Evolutionary conservation across 2,113 vertebrate genomes (phyloP).

Genomic region (Aspidoscelis tigris): DNA sequence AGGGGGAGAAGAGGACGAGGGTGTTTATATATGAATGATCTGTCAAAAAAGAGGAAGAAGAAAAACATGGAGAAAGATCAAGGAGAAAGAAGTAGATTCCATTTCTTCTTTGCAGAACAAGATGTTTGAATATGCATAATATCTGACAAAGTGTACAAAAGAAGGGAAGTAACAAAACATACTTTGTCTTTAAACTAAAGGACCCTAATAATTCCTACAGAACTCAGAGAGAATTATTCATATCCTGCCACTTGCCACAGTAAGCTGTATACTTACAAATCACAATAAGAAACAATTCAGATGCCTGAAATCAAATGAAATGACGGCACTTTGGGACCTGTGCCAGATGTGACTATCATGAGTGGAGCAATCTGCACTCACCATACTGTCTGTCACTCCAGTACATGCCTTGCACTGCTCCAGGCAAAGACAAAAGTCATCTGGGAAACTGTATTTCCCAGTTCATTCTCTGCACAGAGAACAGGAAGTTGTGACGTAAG

Average conservation of each 20-base stretch:
- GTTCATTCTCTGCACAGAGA: too few relatives aligned
- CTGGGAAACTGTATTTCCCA: too few relatives aligned
- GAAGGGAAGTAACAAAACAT: background rate
- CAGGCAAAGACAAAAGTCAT: too few relatives aligned
- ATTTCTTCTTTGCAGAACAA: background rate
- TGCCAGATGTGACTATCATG: too few relatives aligned
- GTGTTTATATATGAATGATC: background rate
- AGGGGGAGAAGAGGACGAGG: background rate
- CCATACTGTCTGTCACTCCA: too few relatives aligned
- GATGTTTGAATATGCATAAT: background rate
- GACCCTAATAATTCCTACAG: conserved; percentile 3
- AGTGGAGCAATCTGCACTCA: too few relatives aligned
- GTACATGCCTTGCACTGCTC: too few relatives aligned
- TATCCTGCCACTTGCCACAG: background rate
- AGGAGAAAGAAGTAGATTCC: background rate
- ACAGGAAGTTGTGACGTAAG: too few relatives aligned
- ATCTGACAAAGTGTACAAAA: background rate
- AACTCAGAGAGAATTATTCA: conserved; percentile 17
- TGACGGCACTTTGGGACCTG: too few relatives aligned
- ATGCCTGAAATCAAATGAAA: background rate
- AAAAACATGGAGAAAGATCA: conserved; percentile 17
- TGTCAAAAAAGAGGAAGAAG: background rate
- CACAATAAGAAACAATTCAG: fast-evolving
- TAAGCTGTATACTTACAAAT: background rate
- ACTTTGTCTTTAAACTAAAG: conserved; percentile 6